Conservation (phyloP, 2,113 vertebrate species). For the Mesembrinibis cayennensis region DNA sequence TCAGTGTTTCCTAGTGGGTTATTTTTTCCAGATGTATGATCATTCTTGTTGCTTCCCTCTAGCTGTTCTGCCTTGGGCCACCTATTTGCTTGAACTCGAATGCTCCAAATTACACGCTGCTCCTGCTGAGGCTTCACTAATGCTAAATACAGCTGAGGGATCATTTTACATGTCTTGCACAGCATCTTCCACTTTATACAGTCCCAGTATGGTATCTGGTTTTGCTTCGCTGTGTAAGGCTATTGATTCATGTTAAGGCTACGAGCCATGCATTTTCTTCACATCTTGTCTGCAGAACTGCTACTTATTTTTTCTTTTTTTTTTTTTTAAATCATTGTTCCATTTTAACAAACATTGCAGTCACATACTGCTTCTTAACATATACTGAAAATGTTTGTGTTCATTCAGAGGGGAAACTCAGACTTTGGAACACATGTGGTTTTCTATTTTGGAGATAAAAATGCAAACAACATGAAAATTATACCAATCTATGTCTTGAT, state of each 20-base stretch:
- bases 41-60: not conserved
- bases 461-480: not conserved
- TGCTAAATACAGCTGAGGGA: not conserved
- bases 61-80: not conserved
- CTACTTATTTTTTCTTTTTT: not conserved
- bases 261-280: not conserved
- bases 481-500: not conserved
- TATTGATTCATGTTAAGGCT: not conserved
- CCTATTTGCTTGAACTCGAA: not conserved
- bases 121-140: not conserved
- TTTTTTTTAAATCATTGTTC: not conserved
- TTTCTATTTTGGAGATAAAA: not conserved
- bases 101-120: not conserved
- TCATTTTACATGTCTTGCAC: not conserved
- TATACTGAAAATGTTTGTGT: not conserved
- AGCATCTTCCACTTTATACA: not conserved
- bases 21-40: not conserved
- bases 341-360: accelerated
- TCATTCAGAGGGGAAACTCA: not conserved
- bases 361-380: not conserved
- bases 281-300: not conserved
- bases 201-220: not conserved
- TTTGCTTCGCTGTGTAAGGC: not conserved
- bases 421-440: not conserved
- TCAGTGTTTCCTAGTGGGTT: not conserved